Evolutionary conservation across 2,113 vertebrate genomes (phyloP).

Genomic region (Ciconia maguari): DNA sequence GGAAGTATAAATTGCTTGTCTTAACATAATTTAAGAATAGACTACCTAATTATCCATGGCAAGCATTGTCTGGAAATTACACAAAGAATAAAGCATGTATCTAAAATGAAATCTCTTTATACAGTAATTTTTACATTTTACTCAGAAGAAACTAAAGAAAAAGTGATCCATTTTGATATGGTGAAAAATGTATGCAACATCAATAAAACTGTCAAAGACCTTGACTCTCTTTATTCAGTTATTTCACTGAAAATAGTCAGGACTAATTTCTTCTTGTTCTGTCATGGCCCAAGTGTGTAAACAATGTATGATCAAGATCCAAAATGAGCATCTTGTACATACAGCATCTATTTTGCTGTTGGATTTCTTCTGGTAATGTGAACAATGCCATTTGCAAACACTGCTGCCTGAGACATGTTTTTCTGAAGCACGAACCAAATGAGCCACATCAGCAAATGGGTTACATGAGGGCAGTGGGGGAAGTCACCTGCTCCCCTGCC

Average conservation of each 20-base stretch:
- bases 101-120: background rate
- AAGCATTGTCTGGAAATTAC: background rate
- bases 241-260: background rate
- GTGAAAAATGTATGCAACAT: background rate
- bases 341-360: background rate
- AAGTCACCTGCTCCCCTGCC: background rate
- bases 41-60: background rate
- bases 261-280: background rate
- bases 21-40: background rate
- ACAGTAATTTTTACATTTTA: background rate
- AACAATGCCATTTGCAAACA: background rate
- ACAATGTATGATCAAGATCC: background rate
- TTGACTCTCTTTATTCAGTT: background rate
- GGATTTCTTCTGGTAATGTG: background rate
- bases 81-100: accelerated
- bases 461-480: background rate
- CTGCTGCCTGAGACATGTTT: background rate
- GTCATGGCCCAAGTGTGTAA: background rate
- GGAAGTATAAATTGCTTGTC: background rate
- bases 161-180: background rate
- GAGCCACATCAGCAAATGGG: background rate
- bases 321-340: background rate
- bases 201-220: background rate
- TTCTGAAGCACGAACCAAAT: background rate
- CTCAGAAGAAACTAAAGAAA: background rate